Base-by-base conservation (phyloP, 2,113 vertebrate genomes). In the Hypanus sabinus region DNA sequence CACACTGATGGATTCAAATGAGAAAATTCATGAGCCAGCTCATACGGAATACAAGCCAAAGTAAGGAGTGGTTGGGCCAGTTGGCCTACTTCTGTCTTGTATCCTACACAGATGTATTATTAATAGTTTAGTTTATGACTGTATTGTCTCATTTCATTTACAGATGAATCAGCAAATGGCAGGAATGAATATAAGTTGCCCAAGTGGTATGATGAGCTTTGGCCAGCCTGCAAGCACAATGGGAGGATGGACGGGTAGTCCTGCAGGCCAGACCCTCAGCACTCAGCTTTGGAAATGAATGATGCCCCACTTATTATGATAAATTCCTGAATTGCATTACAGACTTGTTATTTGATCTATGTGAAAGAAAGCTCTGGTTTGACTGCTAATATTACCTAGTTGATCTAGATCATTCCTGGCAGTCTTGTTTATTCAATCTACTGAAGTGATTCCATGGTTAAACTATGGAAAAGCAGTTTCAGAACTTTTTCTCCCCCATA, bases 101-200 rank as follows among this genome's bases (percentile, higher is more conserved):
- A 18, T 18, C 18, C 18, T 24, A 20, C 5, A 0, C 71, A 73
- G 71, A 20, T 73, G 5, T 20, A 73, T 73, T 73, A 22, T 73
- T 73, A 73, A 22, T 73, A 24, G 71, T 73, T 73, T 73, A 73
- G 14, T 60, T 2, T 92, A 24, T 46, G 36, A 70, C 60, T 7
- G 38, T 38, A n/a, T 92, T 73, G 68, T 76, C 33, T 68, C 55
- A 65, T n/a, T 71, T 93, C 93, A 94, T 95, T 94, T 94, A 33
- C 97, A 99, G 98, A 96, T 99, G 98, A 99, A 97, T 95, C 99
- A 98, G 96, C 98, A 99, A 95, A 98, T 99, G 98, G 97, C 98
- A 20, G 97, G 97, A 83, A 97, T 99, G 97, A 97, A 96, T 14
- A 95, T 99, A 95, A 96, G 96, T 70, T 96, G 97, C 9, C 95